Percentiles rank a stretch among this genome's conserved stretches.
phyloP scores from a whole-genome alignment of 2,797 vertebrate genomes.

The Lepus townsendii region DNA sequence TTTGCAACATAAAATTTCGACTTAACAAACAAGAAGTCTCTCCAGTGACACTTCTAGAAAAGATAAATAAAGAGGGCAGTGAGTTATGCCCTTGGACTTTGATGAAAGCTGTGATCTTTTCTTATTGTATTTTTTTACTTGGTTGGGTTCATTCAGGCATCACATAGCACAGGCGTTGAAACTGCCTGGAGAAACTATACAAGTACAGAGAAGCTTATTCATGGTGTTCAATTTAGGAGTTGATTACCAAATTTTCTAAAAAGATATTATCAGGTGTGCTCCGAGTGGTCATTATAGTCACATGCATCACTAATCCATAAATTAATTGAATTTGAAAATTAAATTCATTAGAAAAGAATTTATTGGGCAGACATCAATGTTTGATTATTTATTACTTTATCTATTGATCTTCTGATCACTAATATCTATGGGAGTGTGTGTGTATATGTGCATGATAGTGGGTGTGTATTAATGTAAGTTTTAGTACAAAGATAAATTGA shows the following conservation, averaged over 20 bases:
- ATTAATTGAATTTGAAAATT: constrained; percentile 5
- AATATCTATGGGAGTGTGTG: background rate
- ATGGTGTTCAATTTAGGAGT: background rate
- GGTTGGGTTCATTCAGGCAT: background rate
- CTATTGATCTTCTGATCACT: background rate
- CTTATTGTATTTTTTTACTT: background rate
- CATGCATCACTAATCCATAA: constrained; percentile 11
- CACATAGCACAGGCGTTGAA: too few relatives aligned
- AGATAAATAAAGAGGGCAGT: background rate
- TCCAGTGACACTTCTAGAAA: background rate
- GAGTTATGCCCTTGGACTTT: background rate
- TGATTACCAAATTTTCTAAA: background rate
- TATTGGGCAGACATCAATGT: background rate
- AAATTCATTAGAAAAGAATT: background rate
- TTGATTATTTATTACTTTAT: background rate
- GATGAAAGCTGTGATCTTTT: background rate
- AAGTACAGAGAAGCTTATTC: background rate
- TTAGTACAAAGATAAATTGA: background rate
- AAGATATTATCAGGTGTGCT: background rate
- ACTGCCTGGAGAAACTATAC: background rate
- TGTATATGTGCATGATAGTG: background rate
- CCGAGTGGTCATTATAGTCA: background rate
- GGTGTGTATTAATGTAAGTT: background rate
- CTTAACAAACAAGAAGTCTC: background rate
- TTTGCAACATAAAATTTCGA: background rate